Percentiles rank a stretch among this genome's conserved stretches.
phyloP scores from a whole-genome alignment of 2,113 vertebrate genomes.

The Osmerus mordax region DNA sequence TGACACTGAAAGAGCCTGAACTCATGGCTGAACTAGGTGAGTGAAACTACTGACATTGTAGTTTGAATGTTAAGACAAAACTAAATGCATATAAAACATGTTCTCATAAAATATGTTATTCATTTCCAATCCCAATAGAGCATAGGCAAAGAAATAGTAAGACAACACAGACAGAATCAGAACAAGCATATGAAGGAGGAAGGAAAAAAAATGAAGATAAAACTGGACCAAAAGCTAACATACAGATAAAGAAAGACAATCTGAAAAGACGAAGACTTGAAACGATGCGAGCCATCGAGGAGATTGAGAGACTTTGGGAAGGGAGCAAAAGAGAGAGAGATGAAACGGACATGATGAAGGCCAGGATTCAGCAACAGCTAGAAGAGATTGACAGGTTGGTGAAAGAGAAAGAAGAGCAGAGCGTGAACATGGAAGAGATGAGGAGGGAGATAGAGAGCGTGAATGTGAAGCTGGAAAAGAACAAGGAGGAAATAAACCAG shows the following conservation, averaged over 20 bases:
- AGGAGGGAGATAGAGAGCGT: constrained; percentile 40
- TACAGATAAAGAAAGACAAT: constrained; percentile 39
- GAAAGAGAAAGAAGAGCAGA: constrained; percentile 48
- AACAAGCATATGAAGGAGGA: constrained; percentile 21
- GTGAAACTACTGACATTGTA: not conserved
- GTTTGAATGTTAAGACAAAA: not conserved
- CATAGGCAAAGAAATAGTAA: constrained; percentile 39
- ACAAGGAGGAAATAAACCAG: constrained; percentile 34
- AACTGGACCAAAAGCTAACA: constrained; percentile 16
- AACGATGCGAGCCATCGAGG: constrained; percentile 44
- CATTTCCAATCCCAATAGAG: constrained; percentile 45
- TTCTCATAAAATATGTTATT: not conserved
- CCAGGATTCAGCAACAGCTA: constrained; percentile 47
- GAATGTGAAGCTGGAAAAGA: constrained; percentile 32
- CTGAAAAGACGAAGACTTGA: constrained; percentile 50
- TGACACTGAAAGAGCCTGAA: constrained; percentile 41
- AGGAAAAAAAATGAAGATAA: constrained; percentile 30
- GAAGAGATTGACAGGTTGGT: constrained; percentile 44
- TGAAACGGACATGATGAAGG: constrained; percentile 42
- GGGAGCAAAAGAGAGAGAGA: constrained; percentile 44
- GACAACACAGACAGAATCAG: constrained; percentile 40
- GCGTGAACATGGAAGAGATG: constrained; percentile 32
- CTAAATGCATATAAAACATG: not conserved
- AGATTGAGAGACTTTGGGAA: constrained; percentile 53
- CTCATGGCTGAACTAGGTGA: constrained; percentile 49